Evolutionary conservation across 2,888 invertebrate species (phyloP), one percentile per base, ranked within the genome.

Genomic region (Cetonia aurata): DNA sequence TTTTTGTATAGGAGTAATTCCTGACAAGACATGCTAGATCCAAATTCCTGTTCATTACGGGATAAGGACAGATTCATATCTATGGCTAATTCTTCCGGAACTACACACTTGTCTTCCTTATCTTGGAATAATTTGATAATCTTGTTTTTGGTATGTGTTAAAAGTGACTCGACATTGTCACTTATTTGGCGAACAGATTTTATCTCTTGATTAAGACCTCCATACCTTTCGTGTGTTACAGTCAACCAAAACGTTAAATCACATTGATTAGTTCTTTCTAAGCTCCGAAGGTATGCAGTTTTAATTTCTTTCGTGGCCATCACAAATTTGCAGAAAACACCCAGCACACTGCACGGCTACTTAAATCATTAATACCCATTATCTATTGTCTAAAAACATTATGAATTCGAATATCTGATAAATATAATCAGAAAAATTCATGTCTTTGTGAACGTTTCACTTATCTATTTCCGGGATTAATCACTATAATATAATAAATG

Each of bases 71-170:
- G 59, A 4, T 71, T 71, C 10, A 77, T 60, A 17, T 75, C 72
- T 13, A 71, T 8, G n/a, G 59, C 57, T 52, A 50, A 42, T 3
- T 25, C 37, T n/a, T 57, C 68, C 6, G 2, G 33, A 6, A 31
- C 15, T 44, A 48, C n/a, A 15, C 57, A 41, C 12, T 44, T 33
- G 46, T 62, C 55, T n/a, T 60, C 33, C 19, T 65, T 62, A 10
- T 71, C 65, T 37, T 57, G 59, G 0, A 76, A 55, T 8, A 76
- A 41, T 67, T 74, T 74, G 33, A 67, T 62, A n/a, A 79, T 71
- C 72, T 77, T 77, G 19, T 75, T 74, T 53, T 70, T 69, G 3
- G 74, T 75, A 65, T 78, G 77, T 19, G 70, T 44, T n/a, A 79
- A 65, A 13, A 79, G 69, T 4, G 74, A 76, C 17, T 71, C 67